Percentiles rank a stretch among this genome's conserved stretches.
Evolutionary conservation across 2,797 vertebrate species (phyloP).

Genomic region (Melanotaenia maccullochi): DNA sequence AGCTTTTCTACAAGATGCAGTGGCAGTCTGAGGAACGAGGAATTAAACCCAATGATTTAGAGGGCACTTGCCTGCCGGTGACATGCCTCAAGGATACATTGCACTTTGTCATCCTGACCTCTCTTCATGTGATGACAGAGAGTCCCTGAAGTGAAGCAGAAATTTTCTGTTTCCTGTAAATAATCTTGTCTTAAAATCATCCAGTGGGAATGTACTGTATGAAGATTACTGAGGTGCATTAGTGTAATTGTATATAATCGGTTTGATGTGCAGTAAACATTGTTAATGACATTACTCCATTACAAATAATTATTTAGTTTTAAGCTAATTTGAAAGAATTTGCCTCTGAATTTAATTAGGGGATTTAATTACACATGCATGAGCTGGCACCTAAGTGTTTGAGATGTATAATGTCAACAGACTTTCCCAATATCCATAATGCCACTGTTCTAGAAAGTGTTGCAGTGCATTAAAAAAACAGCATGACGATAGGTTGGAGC

Average conservation of each 20-base stretch:
- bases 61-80: constrained; percentile 23
- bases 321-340: constrained; percentile 17
- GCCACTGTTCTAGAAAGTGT: constrained; percentile 48
- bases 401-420: constrained; percentile 26
- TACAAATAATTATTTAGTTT: constrained; percentile 1
- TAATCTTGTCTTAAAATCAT: constrained; percentile 16
- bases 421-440: constrained; percentile 39
- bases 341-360: constrained; percentile 26
- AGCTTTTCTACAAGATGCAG: constrained; percentile 6
- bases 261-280: neutral
- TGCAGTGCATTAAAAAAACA: constrained; percentile 57
- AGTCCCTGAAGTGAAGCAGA: constrained; percentile 11
- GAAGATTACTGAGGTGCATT: neutral
- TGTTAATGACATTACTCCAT: neutral
- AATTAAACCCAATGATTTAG: constrained; percentile 27
- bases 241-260: neutral
- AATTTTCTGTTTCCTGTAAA: constrained; percentile 11
- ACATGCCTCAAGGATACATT: constrained; percentile 32
- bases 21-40: neutral
- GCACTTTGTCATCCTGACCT: constrained; percentile 43
- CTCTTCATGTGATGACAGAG: constrained; percentile 26
- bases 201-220: neutral
- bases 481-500: constrained; percentile 48
- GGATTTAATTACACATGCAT: constrained; percentile 41
- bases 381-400: constrained; percentile 18